Evolutionary conservation across 1,140 invertebrate species (phyloP), one percentile per base, ranked within the genome.

Genomic region (Trichomalopsis sarcophagae): DNA sequence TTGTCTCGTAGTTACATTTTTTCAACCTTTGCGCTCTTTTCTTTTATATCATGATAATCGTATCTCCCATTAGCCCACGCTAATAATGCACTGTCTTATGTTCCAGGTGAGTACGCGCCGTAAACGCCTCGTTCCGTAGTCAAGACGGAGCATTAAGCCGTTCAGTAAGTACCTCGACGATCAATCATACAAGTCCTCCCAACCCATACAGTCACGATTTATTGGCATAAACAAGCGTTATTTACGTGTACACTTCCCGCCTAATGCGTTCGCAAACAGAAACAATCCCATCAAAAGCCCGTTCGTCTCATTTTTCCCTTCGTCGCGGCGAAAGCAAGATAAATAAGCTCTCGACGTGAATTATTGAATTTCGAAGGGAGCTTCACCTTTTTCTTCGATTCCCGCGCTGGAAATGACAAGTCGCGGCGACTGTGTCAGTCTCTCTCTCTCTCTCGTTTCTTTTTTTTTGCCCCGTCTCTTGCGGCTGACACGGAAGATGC

Each of bases 301-400:
- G 55, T 17, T n/a, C 47, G 50, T 74, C 69, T 82, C 33, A 5
- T 50, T 27, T 17, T 47, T 73, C n/a, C 44, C 47, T 44, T 6
- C 10, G 33, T 27, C 47, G 11, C 23, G 11, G 40, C 68, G 27
- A 74, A 74, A 36, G 73, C 33, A 74, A 36, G 44, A 82, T 74
- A 82, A 73, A 75, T 82, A 55, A 75, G 69, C 47, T 44, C 50
- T 27, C 66, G 27, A 68, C 74, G 40, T 47, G 62, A 76, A 83
- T 76, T 83, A 77, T 68, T 68, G 55, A 84, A 84, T 77, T 66
- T 62, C 17, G 55, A 17, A 62, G 55, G 55, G 55, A 62, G n/a
- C 21, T n/a, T 7, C 6, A 5, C 17, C 21, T 62, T 62, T 27
- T 62, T 50, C 68, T 30, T 27, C 23, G 30, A 33, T 83, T 84